Evolutionary conservation across 2,797 vertebrate genomes (phyloP).

Genomic region (Crax fasciolata): DNA sequence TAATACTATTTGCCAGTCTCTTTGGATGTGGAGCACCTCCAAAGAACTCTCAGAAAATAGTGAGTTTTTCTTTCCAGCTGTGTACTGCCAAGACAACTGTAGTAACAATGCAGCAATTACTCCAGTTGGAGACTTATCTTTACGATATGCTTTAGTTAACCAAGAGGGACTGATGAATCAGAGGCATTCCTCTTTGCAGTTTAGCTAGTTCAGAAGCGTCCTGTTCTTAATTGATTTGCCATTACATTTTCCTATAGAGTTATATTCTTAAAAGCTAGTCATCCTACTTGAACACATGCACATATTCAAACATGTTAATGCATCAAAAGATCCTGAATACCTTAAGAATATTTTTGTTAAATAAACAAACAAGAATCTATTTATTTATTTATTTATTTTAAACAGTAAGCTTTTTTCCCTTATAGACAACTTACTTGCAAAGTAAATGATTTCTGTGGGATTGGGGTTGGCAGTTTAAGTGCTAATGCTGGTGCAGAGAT

Average conservation of each 20-base stretch:
- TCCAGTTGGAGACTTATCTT: neutral
- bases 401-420: neutral
- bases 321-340: neutral
- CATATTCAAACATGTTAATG: accelerated
- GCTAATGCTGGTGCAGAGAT: slow-evolving; percentile 82
- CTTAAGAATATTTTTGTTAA: neutral
- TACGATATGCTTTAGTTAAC: neutral
- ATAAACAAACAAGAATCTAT: neutral
- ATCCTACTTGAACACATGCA: neutral
- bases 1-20: neutral
- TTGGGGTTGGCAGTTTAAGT: slow-evolving; percentile 91
- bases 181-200: neutral
- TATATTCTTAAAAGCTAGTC: neutral
- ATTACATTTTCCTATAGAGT: neutral
- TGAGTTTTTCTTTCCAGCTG: neutral
- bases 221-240: neutral
- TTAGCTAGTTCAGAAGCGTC: neutral
- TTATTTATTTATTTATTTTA: neutral
- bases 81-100: neutral
- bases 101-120: neutral
- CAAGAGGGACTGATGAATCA: neutral
- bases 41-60: neutral
- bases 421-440: slow-evolving; percentile 88
- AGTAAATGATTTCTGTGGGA: slow-evolving; percentile 91
- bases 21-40: neutral